These are phyloP conservation scores for Bombycilla garrulus DNA, from an alignment of 2,113 vertebrate genomes.

Conservation along the genomic window DNA sequence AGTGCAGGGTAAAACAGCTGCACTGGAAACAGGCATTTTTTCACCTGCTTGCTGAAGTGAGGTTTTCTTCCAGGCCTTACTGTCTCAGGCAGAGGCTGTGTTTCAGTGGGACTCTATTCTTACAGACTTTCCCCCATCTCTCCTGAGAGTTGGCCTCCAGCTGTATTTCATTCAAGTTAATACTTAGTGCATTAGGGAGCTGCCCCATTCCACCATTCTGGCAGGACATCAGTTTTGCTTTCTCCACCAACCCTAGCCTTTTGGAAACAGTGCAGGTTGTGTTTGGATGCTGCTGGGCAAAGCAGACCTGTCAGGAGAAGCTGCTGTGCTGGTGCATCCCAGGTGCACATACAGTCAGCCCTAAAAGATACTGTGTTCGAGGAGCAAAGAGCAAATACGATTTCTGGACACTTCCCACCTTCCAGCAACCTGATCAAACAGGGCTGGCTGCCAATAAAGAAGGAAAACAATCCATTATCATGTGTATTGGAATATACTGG, in stretches of 20 bases:
- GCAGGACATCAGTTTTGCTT: neutral
- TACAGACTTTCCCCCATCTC: neutral
- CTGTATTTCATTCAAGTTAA: neutral
- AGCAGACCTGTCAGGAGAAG: neutral
- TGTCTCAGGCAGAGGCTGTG: neutral
- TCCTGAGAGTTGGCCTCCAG: neutral
- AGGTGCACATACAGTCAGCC: neutral
- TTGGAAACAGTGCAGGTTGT: neutral
- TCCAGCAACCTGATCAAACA: neutral
- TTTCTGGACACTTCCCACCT: neutral
- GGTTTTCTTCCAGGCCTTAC: neutral
- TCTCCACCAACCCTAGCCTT: neutral
- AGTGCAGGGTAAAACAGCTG: neutral
- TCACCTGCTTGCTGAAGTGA: neutral
- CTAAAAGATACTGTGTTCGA: neutral
- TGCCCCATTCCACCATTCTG: neutral
- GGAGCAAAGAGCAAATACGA: neutral
- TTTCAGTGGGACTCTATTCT: neutral
- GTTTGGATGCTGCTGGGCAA: neutral
- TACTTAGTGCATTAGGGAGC: neutral
- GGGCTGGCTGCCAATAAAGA: neutral
- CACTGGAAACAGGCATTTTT: neutral
- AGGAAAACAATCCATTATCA: conserved; percentile 15
- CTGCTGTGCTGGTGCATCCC: neutral
- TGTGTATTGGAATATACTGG: conserved; percentile 12